Conservation (phyloP, 2,888 invertebrate genomes). For the Dryococelus australis region DNA sequence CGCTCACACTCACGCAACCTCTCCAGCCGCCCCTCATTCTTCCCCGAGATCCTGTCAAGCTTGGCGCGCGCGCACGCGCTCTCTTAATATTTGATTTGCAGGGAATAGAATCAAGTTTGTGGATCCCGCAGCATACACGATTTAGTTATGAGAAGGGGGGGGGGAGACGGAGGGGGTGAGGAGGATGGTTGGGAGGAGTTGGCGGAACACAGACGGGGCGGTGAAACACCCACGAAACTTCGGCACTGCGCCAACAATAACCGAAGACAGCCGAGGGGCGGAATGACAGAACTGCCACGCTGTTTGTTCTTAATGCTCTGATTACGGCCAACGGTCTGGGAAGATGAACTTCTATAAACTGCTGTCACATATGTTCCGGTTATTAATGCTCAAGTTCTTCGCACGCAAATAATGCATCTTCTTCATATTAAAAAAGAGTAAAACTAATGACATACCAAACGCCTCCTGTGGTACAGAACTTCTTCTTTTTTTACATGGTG, state of each 20-base stretch:
- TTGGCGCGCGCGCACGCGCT: not conserved
- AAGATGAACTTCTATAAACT: too few relatives aligned
- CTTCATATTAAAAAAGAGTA: too few relatives aligned
- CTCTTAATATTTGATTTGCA: slow-evolving; percentile 26
- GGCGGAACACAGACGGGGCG: not conserved
- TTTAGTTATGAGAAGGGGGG: not conserved
- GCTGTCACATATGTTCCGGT: too few relatives aligned
- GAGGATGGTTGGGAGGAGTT: not conserved
- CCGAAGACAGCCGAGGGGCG: not conserved
- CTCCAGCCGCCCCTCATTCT: not conserved
- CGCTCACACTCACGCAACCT: not conserved
- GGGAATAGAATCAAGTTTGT: slow-evolving; percentile 30
- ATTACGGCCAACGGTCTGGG: not conserved
- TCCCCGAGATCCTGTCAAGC: not conserved
- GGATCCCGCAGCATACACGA: slow-evolving; percentile 24
- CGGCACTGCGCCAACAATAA: slow-evolving; percentile 3
- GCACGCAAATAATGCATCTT: too few relatives aligned
- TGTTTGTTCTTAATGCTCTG: not conserved
- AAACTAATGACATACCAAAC: too few relatives aligned
- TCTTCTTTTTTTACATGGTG: too few relatives aligned
- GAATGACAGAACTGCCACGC: not conserved
- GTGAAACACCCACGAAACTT: not conserved
- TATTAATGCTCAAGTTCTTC: too few relatives aligned
- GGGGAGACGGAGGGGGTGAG: not conserved
- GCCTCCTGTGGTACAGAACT: too few relatives aligned